Evolutionary conservation across 2,113 vertebrate species (phyloP), one percentile per base, ranked within the genome.

Genomic region (Climacteris rufus): DNA sequence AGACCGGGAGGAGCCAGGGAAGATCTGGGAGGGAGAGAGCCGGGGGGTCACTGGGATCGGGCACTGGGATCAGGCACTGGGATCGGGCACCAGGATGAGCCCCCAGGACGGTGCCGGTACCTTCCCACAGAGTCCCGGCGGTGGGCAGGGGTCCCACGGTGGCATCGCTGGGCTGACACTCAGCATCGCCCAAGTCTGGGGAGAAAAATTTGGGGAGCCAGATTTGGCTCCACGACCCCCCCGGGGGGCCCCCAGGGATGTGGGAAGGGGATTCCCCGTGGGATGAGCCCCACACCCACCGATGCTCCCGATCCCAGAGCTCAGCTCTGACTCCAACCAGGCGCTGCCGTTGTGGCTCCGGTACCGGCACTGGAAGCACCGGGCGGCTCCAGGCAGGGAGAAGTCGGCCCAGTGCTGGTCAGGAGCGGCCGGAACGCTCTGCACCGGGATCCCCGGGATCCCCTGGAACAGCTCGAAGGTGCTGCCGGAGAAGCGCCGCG

Each of bases 391-490:
- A 2, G 70, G 44, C 60, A 95, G 53, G 11, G 28, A 2, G 42
- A 96, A 95, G 15, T 60, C 76, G 4, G 40, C 91, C 7, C 4
- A 3, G 70, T 84, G 35, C 6, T 20, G 59, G 3, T 7, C 31
- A 1, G 63, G 84, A 8, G 40, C 2, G 5, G 89, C 68, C 0
- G 28, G 2, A 5, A 81, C 0, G 17, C 10, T 72, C 35, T 2
- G 72, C 8, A 6, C 1, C 5, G 91, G 39, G 3, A 25, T 2
- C 0, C 44, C 83, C 7, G 0, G 2, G 23, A 6, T 13, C 3
- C 27, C 45, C 7, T 1, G 25, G 3, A 91, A 16, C 2, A 96
- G 83, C 78, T 74, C 69, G 9, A 93, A 81, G 81, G 76, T 52
- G 53, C 84, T 85, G 66, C 79, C 82, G 5, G 66, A 0, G 7